Base-by-base conservation (phyloP, 2,888 invertebrate genomes). In the Siphonodentalium dalli region DNA sequence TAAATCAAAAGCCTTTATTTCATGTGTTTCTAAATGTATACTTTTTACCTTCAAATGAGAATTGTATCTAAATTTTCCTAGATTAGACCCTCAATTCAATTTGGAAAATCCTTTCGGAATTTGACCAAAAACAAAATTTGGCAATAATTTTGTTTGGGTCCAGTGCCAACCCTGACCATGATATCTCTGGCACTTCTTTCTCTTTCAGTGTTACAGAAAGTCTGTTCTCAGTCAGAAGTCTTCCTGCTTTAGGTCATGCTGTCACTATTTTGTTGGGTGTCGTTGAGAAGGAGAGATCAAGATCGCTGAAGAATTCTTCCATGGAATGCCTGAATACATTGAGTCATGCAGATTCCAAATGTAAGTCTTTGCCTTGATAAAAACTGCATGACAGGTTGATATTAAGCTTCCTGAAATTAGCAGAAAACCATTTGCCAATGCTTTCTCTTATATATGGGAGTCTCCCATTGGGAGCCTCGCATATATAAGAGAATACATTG, bases 241-340 rank as follows among this genome's bases (percentile, higher is more conserved):
- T 77, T 13, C 73, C 75, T 6, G 53, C 68, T 0, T 59, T 77
- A 3, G 78, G 78, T 3, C 72, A 75, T 58, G 65, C 74, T 33
- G 69, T 77, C 4, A 69, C 74, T 9, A 51, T 73, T 15, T 47
- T 78, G 28, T 63, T 78, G 21, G 58, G 59, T 37, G 43, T 75
- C 20, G 69, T 69, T 1, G 67, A 74, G 44, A 53, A 45, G 7
- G 75, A 74, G 47, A 59, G 58, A 24, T 58, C 70, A 20, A 58
- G 73, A 20, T 48, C 60, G n/a, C 62, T 76, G 15, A 63, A 71
- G 27, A 54, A 69, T 3, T 58, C 58, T 1, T 72, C 75, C 15
- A 65, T 75, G 57, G 61, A 68, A 18, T 72, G 72, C 50, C 53
- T 78, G 9, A 53, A 66, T 21, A 63, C 62, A 15, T 50, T 73